These are phyloP conservation scores for Orthonyx spaldingii DNA, from an alignment of 2,113 vertebrate genomes.

Conservation along the genomic window DNA sequence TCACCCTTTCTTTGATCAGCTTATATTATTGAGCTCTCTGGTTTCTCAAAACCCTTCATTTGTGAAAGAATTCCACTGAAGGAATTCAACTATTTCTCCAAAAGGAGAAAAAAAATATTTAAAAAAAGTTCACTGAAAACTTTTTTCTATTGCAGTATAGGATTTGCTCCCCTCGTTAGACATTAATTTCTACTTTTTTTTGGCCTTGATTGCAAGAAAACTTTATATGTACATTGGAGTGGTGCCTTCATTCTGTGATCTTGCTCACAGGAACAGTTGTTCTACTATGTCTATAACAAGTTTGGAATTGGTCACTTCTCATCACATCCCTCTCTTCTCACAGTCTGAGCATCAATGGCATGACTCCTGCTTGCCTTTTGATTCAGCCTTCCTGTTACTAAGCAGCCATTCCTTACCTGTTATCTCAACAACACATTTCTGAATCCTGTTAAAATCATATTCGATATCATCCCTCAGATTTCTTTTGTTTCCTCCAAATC, in stretches of 20 bases:
- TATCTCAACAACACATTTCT: neutral
- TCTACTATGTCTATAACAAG: neutral
- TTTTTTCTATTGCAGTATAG: neutral
- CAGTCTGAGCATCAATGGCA: neutral
- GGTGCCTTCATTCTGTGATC: neutral
- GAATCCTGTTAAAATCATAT: neutral
- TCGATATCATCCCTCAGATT: neutral
- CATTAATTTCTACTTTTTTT: neutral
- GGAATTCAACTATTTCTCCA: neutral
- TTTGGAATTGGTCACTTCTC: neutral
- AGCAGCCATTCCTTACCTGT: neutral
- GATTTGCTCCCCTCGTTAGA: neutral
- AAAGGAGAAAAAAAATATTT: too few species aligned
- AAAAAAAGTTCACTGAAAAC: neutral
- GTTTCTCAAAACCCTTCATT: neutral
- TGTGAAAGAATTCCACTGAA: neutral
- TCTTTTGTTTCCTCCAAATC: neutral
- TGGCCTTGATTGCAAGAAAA: neutral
- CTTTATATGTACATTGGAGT: neutral
- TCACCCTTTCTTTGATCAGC: neutral
- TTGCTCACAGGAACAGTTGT: neutral
- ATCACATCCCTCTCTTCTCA: neutral
- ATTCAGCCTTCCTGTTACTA: neutral
- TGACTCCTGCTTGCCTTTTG: neutral
- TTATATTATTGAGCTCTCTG: neutral